Base-by-base conservation (phyloP, 2,888 invertebrate genomes). In the Achlya flavicornis region DNA sequence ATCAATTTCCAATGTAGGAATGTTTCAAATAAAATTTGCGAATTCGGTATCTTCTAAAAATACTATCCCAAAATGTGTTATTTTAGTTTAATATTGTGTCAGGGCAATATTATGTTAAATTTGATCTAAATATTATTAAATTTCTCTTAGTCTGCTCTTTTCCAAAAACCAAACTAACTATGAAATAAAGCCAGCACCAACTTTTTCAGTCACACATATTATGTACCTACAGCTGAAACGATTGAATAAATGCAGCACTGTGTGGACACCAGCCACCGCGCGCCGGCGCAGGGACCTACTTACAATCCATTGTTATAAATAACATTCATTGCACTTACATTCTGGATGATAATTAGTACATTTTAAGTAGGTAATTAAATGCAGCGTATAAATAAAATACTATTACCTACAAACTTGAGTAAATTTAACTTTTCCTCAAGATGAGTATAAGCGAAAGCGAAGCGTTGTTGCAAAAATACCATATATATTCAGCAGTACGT, bases 351-450 rank as follows among this genome's bases (percentile, higher is more conserved):
- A 48, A 6, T 48, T 48, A 48, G 48, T 16, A 16, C 16, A 10
- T 38, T 38, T 38, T 38, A 38, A 38, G 38, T 38, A 38, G 38
- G 10, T 38, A 10, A 38, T 38, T 38, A 38, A 38, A 38, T 38
- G 16, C 6, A 14, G 4, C 14, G 48, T n/a, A 16, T 48, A 48
- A 48, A 48, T 16, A 16, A 10, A 38, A 10, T 10, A 3, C 38
- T 8, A 16, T 7, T 48, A n/a, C n/a, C n/a, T n/a, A 48, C 6
- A 14, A 7, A 48, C 48, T 7, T 16, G 6, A 6, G 14, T 16
- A 16, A 14, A 48, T 16, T 48, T 46, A n/a, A 16, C 48, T 48
- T 48, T 48, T 48, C 48, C 48, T 48, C 48, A 48, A 48, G n/a
- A 48, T 16, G n/a, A n/a, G n/a, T 46, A 41, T 8, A 14, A 11